Conservation (phyloP, 2,797 vertebrate species). For the Heteromormyrus szaboi region DNA sequence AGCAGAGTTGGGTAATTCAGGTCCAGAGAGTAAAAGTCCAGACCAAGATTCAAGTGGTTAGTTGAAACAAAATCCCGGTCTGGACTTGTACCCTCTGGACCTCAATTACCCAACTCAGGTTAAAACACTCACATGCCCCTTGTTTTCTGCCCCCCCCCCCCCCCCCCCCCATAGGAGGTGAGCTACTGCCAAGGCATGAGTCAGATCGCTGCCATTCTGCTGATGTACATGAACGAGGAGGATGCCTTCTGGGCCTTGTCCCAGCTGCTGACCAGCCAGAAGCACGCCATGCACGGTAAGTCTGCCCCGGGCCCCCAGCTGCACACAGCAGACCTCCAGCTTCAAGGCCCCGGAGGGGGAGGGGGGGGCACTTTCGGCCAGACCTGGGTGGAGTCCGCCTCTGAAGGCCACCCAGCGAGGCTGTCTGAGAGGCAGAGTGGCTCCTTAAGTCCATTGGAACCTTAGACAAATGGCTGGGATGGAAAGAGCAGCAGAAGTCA, state of each 20-base stretch:
- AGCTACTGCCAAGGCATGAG: slow-evolving; percentile 85
- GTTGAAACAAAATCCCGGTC: neutral
- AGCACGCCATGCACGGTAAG: slow-evolving; percentile 73
- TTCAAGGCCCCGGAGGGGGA: too few species aligned
- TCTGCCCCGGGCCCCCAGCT: neutral
- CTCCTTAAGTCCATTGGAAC: neutral
- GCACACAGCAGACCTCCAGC: neutral
- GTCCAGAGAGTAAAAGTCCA: too few species aligned
- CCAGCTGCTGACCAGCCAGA: slow-evolving; percentile 72
- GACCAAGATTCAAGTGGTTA: neutral
- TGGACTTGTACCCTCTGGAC: neutral
- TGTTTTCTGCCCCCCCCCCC: neutral
- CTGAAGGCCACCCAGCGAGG: neutral
- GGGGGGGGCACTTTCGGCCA: neutral
- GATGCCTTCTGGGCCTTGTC: slow-evolving; percentile 80
- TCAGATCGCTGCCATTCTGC: slow-evolving; percentile 74
- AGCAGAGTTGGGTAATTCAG: too few species aligned
- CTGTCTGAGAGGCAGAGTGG: neutral
- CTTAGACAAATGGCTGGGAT: neutral
- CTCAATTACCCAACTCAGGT: too few species aligned
- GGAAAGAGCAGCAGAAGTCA: neutral
- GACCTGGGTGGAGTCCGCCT: neutral
- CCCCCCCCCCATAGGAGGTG: slow-evolving; percentile 66
- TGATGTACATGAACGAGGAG: slow-evolving; percentile 81
- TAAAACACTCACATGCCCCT: neutral